These are phyloP conservation scores for Hexactinellida sp. DNA, from an alignment of 37 sponge, comb jelly and placozoan genomes.

Conservation along the genomic window DNA sequence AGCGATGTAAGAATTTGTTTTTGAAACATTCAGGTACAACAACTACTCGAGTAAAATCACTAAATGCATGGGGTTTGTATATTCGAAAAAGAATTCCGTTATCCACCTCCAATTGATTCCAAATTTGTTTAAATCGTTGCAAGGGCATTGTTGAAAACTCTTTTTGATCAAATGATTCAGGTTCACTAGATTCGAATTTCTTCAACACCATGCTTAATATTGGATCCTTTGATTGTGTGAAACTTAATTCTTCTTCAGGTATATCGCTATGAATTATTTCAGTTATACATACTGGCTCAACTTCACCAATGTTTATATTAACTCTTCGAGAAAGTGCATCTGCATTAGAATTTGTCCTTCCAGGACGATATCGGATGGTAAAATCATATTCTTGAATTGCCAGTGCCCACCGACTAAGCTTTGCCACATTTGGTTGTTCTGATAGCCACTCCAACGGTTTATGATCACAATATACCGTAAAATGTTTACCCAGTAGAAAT, in stretches of 20 bases:
- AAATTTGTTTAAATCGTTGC: slow-evolving; percentile 28
- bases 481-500: not conserved
- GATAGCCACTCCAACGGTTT: slow-evolving; percentile 33
- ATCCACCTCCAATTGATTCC: slow-evolving; percentile 18
- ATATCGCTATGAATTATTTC: no score
- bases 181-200: no score
- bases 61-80: slow-evolving; percentile 26
- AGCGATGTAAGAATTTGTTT: no score
- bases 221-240: no score
- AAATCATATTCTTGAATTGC: slow-evolving; percentile 30
- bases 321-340: slow-evolving; percentile 27
- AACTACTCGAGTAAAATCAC: no score
- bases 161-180: slow-evolving; percentile 3
- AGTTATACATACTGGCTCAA: no score
- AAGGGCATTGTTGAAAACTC: no score
- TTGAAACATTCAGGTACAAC: no score
- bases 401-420: slow-evolving; percentile 31
- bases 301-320: not conserved
- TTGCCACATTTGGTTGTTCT: slow-evolving; percentile 26
- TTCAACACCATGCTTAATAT: no score
- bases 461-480: slow-evolving; percentile 30
- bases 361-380: slow-evolving; percentile 18
- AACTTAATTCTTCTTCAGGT: no score
- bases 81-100: slow-evolving; percentile 31
- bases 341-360: slow-evolving; percentile 26